Conservation (phyloP, 1,140 invertebrate genomes). For the Anastrepha ludens region DNA sequence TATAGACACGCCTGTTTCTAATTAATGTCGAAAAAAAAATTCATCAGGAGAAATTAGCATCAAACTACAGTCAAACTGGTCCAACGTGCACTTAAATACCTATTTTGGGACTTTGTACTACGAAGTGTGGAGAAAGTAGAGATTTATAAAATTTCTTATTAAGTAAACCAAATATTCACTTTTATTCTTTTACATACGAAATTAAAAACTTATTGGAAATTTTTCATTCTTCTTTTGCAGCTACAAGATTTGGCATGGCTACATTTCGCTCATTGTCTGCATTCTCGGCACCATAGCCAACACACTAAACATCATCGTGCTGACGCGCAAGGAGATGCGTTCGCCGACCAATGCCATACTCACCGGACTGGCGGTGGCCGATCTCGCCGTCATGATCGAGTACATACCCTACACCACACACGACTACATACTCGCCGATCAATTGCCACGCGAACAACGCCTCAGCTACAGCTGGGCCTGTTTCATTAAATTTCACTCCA, state of each 20-base stretch:
- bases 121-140: no score
- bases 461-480: constrained; percentile 86
- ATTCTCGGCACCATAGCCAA: constrained; percentile 94
- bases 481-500: constrained; percentile 88
- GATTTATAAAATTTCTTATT: no score
- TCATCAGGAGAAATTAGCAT: no score
- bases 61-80: no score
- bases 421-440: constrained; percentile 79
- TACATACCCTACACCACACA: constrained; percentile 93
- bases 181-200: no score
- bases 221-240: constrained; percentile 60
- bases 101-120: no score
- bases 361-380: constrained; percentile 93
- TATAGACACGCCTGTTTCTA: no score
- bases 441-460: constrained; percentile 67
- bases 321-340: constrained; percentile 91
- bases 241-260: constrained; percentile 71
- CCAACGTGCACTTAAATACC: no score
- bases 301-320: constrained; percentile 93
- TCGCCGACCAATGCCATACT: constrained; percentile 89
- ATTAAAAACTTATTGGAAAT: no score
- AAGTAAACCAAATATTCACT: no score
- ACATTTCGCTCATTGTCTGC: constrained; percentile 81
- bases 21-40: no score
- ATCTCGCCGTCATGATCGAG: constrained; percentile 93